phyloP scores from a whole-genome alignment of 64 coral and sea anemone species.

The Porites australiensis region DNA sequence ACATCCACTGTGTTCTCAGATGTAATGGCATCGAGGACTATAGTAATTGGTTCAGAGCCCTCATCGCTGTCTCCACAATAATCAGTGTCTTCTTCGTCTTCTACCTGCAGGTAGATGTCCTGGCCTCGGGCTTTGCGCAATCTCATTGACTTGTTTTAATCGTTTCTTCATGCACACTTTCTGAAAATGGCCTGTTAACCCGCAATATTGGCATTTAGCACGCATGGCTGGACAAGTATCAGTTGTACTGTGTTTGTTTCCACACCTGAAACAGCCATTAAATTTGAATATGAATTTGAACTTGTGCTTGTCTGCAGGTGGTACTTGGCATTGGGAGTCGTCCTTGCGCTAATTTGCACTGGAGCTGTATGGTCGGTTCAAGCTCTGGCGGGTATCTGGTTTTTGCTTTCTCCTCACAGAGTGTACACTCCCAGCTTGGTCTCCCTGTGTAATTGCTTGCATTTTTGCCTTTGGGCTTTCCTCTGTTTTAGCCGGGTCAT shows the following conservation, averaged over 20 bases:
- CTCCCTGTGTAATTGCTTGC: neutral
- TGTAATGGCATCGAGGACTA: constrained; percentile 33
- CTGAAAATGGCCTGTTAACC: neutral
- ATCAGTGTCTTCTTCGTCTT: constrained; percentile 1
- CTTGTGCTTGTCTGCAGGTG: neutral
- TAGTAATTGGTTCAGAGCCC: neutral
- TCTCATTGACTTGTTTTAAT: neutral
- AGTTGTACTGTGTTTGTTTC: neutral
- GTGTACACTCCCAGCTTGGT: neutral
- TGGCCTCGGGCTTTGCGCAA: neutral
- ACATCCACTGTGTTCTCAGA: constrained; percentile 41
- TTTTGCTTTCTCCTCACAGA: neutral
- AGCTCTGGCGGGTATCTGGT: neutral
- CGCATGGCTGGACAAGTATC: neutral
- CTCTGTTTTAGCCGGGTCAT: neutral
- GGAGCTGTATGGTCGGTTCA: neutral
- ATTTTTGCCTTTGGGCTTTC: neutral
- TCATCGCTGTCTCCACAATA: neutral
- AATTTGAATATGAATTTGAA: constrained; percentile 1
- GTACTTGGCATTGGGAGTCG: neutral
- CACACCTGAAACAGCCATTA: neutral
- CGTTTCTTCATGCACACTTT: constrained; percentile 8
- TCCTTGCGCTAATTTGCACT: neutral
- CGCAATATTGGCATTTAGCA: neutral
- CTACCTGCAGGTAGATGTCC: neutral